Conservation (phyloP, 2,888 invertebrate species). For the Cryptophagus acutangulus region DNA sequence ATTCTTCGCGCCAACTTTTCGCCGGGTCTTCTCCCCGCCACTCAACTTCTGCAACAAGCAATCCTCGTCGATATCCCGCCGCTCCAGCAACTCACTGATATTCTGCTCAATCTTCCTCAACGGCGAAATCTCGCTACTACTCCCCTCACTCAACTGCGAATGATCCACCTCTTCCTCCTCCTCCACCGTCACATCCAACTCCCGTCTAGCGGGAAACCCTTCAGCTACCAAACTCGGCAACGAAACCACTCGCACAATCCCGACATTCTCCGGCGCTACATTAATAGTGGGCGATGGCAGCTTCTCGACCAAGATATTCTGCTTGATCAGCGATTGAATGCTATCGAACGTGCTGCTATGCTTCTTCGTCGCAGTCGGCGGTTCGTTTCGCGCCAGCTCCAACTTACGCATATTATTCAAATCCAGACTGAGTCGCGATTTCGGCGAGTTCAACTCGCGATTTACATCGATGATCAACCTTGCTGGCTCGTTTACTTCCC, state of each 20-base stretch:
- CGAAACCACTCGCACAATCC: constrained; percentile 66
- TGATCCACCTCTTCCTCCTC: constrained; percentile 73
- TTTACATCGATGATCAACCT: constrained; percentile 65
- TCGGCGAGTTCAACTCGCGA: constrained; percentile 57
- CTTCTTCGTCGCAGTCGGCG: constrained; percentile 49
- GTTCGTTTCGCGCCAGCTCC: constrained; percentile 41
- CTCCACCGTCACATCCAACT: constrained; percentile 65
- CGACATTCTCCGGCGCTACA: constrained; percentile 56
- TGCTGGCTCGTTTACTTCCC: too few relatives aligned
- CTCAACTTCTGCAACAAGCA: constrained; percentile 47
- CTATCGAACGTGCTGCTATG: constrained; percentile 65
- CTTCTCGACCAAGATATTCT: constrained; percentile 58
- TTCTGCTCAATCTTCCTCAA: constrained; percentile 68
- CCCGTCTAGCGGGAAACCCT: constrained; percentile 57
- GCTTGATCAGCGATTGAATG: constrained; percentile 67
- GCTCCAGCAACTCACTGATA: constrained; percentile 62
- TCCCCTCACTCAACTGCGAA: constrained; percentile 58
- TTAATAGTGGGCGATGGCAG: constrained; percentile 41
- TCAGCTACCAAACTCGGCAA: constrained; percentile 60
- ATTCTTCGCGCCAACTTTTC: constrained; percentile 30
- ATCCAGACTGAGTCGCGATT: constrained; percentile 58
- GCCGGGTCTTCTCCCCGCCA: constrained; percentile 46
- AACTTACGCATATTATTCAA: constrained; percentile 51
- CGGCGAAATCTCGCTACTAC: constrained; percentile 61
- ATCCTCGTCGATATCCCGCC: constrained; percentile 42